Percentiles rank a stretch among this genome's conserved stretches.
These are phyloP conservation scores for Bovichtus variegatus DNA, from an alignment of 2,797 vertebrate genomes.

Conservation along the genomic window DNA sequence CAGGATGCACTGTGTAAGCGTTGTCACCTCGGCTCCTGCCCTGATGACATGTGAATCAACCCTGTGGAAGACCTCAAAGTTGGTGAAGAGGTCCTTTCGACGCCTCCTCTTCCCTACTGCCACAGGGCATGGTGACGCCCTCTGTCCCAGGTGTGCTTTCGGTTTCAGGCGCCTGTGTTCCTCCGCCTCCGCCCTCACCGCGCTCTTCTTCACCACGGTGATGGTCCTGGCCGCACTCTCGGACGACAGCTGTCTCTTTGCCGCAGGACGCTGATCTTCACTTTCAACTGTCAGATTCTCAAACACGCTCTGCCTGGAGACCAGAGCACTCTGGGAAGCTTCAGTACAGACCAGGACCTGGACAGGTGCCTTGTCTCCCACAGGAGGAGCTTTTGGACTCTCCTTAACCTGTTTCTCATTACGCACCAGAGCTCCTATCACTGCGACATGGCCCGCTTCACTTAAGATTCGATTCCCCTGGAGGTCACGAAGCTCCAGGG, in stretches of 20 bases:
- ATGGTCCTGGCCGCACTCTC: slow-evolving; percentile 82
- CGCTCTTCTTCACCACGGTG: slow-evolving; percentile 84
- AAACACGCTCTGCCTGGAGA: slow-evolving; percentile 60
- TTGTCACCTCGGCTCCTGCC: slow-evolving; percentile 81
- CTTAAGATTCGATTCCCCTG: slow-evolving; percentile 38
- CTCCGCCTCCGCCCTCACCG: slow-evolving; percentile 74
- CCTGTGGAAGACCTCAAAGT: slow-evolving; percentile 77
- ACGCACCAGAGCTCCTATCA: slow-evolving; percentile 26
- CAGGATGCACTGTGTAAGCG: background rate
- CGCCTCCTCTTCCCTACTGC: slow-evolving; percentile 59
- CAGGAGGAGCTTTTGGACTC: slow-evolving; percentile 1
- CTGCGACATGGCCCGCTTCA: background rate
- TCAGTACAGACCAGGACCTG: slow-evolving; percentile 17
- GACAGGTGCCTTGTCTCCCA: background rate
- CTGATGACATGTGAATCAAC: slow-evolving; percentile 80
- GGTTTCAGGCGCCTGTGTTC: slow-evolving; percentile 50
- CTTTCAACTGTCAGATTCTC: slow-evolving; percentile 73
- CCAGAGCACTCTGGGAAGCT: slow-evolving; percentile 30
- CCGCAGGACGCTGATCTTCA: slow-evolving; percentile 81
- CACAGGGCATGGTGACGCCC: accelerated
- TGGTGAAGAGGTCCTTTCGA: slow-evolving; percentile 82
- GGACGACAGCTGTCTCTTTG: slow-evolving; percentile 85
- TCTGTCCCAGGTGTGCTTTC: slow-evolving; percentile 32
- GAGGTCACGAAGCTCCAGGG: slow-evolving; percentile 32
- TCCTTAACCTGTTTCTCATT: slow-evolving; percentile 39